Evolutionary conservation across 2,113 vertebrate species (phyloP), one percentile per base, ranked within the genome.

Genomic region (Pithys albifrons): DNA sequence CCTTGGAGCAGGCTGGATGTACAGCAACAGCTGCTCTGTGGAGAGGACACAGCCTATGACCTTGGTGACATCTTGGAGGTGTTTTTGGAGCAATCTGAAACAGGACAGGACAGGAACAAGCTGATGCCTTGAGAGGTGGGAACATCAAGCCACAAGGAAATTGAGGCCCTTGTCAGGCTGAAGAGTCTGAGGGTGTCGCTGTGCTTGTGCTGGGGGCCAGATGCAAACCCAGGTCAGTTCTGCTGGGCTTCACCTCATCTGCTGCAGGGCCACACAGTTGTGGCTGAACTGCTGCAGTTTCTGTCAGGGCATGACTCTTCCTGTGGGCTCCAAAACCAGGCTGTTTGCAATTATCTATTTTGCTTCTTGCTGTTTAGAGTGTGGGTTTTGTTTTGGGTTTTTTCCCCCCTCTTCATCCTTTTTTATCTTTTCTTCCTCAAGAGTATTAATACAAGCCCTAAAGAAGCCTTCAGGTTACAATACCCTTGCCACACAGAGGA

Each of bases 41-140:
- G 39, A 37, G 72, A 59, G 13, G 8, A 52, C 10, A 12, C 0
- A 2, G 9, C 3, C 12, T 46, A 0, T 19, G 11, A 33, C 41
- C 35, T 55, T 55, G 9, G 22, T 7, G 52, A 29, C n/a, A 8
- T 37, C 55, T 78, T 14, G 31, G 5, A 55, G 14, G 23, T 28
- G 11, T 74, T 59, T 65, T 88, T 49, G 54, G 29, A 69, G 18
- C 13, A 41, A 33, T 28, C 58, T 51, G 19, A 79, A 41, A 25
- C 2, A 6, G 83, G 52, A 52, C 12, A 43, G 43, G 15, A 70
- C 18, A 41, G 41, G 12, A 14, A 41, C 10, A 27, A 43, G 6
- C 4, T 43, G 25, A 84, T 23, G 71, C 76, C 46, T 66, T 62
- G 51, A 55, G 84, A 55, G 23, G 11, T 6, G 15, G 7, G 28